Evolutionary conservation across 2,113 vertebrate genomes (phyloP).

Genomic region (Scytalopus superciliaris): DNA sequence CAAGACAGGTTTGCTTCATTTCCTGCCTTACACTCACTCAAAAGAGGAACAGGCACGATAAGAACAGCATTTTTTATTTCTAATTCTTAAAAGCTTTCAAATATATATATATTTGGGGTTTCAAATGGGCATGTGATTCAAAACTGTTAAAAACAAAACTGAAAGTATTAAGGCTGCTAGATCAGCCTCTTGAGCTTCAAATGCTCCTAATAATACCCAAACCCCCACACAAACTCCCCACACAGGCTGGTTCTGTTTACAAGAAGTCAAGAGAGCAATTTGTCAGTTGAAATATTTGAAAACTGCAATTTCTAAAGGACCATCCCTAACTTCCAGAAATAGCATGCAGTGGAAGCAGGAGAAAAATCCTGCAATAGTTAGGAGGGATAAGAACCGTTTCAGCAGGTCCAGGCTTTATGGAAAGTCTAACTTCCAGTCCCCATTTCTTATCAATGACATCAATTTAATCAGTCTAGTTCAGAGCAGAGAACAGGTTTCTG

Average conservation of each 20-base stretch:
- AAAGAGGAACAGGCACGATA: background rate
- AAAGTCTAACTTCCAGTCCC: background rate
- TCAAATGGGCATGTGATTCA: background rate
- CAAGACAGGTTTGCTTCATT: background rate
- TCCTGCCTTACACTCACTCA: background rate
- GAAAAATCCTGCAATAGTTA: background rate
- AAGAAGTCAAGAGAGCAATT: background rate
- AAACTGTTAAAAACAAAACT: background rate
- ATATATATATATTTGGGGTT: background rate
- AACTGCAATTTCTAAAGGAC: background rate
- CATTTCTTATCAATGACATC: background rate
- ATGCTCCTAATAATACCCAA: background rate
- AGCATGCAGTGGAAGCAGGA: background rate
- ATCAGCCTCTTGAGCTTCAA: background rate
- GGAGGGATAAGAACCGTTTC: background rate
- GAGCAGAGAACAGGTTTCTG: background rate
- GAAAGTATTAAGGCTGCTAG: background rate
- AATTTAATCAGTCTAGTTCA: background rate
- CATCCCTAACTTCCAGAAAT: background rate
- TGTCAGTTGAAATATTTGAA: background rate
- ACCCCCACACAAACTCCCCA: background rate
- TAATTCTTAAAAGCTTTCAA: background rate
- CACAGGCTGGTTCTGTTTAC: background rate
- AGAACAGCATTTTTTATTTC: background rate
- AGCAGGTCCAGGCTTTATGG: background rate